A percentile compares a stretch with the other conserved stretches of the same genome.
These are phyloP conservation scores for Teleiodes luculella DNA, from an alignment of 2,888 invertebrate species.

Conservation along the genomic window DNA sequence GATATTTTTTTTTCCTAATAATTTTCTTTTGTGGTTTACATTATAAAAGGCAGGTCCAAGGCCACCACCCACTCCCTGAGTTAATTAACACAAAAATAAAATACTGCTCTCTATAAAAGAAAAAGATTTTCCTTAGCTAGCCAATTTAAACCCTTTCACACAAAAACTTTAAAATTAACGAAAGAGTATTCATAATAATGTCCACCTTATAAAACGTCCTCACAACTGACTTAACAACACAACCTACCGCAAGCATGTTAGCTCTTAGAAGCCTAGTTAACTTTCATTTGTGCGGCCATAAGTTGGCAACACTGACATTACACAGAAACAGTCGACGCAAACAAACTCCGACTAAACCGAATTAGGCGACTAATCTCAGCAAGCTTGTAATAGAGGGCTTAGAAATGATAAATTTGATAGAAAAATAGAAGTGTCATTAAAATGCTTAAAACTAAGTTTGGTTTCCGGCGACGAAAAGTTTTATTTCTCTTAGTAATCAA, in stretches of 20 bases:
- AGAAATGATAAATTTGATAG: background rate
- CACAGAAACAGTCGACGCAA: conserved; percentile 11
- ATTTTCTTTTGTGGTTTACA: too few relatives aligned
- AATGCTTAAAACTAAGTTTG: background rate
- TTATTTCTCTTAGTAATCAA: too few relatives aligned
- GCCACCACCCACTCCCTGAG: too few relatives aligned
- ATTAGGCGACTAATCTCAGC: conserved; percentile 16
- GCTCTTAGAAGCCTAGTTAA: conserved; percentile 6
- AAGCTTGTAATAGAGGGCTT: background rate
- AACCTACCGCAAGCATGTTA: background rate
- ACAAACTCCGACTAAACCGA: conserved; percentile 16
- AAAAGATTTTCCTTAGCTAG: too few relatives aligned
- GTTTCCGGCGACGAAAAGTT: too few relatives aligned
- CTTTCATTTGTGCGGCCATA: conserved; percentile 6
- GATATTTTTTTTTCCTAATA: too few relatives aligned
- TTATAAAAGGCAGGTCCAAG: too few relatives aligned
- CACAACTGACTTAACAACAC: background rate
- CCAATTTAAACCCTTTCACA: too few relatives aligned
- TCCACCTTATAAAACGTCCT: background rate
- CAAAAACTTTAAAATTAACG: too few relatives aligned
- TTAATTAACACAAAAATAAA: too few relatives aligned
- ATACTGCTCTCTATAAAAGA: too few relatives aligned
- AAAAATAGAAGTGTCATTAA: background rate
- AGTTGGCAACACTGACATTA: conserved; percentile 12
- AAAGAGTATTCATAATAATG: too few relatives aligned